Conservation (phyloP, 2,797 vertebrate genomes). For the Clarias laeviceps region DNA sequence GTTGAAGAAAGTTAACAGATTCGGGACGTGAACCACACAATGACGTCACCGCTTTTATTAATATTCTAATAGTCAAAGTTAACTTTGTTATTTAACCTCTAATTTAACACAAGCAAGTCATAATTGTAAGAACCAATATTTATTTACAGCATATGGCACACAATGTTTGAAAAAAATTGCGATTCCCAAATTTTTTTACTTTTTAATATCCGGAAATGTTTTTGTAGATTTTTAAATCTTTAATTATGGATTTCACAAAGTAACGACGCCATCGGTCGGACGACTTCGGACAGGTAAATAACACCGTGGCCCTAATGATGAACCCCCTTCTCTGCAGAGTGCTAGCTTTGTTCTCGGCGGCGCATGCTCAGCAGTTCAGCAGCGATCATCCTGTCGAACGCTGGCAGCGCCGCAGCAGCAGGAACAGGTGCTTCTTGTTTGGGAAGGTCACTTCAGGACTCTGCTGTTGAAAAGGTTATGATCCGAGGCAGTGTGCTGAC, state of each 20-base stretch:
- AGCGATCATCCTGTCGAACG: conserved; percentile 54
- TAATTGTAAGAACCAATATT: background rate
- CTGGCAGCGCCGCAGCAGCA: conserved; percentile 36
- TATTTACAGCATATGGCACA: background rate
- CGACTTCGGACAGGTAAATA: background rate
- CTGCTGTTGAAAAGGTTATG: conserved; percentile 34
- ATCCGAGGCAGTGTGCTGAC: conserved; percentile 35
- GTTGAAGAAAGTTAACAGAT: background rate
- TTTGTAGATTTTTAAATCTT: background rate
- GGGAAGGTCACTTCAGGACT: conserved; percentile 49
- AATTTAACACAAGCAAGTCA: background rate
- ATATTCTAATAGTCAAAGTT: background rate
- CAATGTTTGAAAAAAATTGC: background rate
- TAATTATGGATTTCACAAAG: background rate
- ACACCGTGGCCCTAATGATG: background rate
- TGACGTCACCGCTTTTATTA: background rate
- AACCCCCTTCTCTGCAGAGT: conserved; percentile 64
- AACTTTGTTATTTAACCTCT: background rate
- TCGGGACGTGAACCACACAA: background rate
- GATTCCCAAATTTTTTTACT: background rate
- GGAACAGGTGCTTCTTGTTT: conserved; percentile 46
- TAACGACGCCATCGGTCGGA: background rate
- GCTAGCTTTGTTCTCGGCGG: conserved; percentile 58
- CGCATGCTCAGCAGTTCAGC: conserved; percentile 54
- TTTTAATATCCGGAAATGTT: background rate